These are phyloP conservation scores for Tupaia chinensis DNA, from an alignment of 2,113 vertebrate species.

Conservation along the genomic window DNA sequence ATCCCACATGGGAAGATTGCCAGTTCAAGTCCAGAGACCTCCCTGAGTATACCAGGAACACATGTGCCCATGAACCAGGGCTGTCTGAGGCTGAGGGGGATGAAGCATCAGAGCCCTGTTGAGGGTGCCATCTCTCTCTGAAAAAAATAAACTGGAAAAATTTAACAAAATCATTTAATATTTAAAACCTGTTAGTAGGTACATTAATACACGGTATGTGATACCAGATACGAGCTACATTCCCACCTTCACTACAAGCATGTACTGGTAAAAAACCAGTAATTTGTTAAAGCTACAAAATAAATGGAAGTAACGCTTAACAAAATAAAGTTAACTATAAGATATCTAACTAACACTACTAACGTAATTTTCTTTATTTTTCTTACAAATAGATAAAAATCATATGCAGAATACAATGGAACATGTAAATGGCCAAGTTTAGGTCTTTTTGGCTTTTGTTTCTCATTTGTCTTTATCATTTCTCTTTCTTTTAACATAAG, in stretches of 20 bases:
- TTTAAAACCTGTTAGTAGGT: background rate
- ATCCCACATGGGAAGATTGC: too few relatives aligned
- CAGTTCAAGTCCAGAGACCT: too few relatives aligned
- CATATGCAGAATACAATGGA: background rate
- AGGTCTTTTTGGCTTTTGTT: background rate
- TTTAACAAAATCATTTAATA: constrained; percentile 20
- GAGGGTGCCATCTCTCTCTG: too few relatives aligned
- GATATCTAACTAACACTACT: background rate
- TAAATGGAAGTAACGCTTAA: constrained; percentile 30
- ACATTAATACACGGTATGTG: background rate
- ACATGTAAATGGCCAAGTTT: background rate
- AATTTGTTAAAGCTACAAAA: background rate
- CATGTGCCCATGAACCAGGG: too few relatives aligned
- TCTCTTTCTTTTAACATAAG: background rate
- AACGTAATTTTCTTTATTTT: constrained; percentile 6
- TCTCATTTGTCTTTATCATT: background rate
- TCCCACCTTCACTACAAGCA: background rate
- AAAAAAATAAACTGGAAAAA: too few relatives aligned
- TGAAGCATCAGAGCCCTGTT: too few relatives aligned
- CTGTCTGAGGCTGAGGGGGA: too few relatives aligned
- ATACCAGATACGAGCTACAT: background rate
- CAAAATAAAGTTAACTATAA: constrained; percentile 34
- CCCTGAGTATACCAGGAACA: too few relatives aligned
- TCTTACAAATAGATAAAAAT: constrained; percentile 15
- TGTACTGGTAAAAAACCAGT: background rate